Evolutionary conservation across 2,888 invertebrate species (phyloP).

Genomic region (Agrilus biguttatus): DNA sequence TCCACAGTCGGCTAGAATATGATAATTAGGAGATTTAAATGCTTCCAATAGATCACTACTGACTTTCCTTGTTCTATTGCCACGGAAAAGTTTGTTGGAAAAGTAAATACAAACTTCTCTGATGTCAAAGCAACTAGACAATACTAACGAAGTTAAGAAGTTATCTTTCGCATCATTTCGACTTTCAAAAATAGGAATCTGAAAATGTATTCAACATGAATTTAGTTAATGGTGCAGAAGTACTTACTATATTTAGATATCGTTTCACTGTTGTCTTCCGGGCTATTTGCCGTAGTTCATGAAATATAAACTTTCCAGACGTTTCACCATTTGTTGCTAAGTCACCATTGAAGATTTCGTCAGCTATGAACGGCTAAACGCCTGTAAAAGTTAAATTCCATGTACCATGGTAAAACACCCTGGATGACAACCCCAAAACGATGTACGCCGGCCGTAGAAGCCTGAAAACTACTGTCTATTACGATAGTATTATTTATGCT

Average conservation of each 20-base stretch:
- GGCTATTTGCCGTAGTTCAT: no score
- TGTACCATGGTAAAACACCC: no score
- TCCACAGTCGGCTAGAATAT: conserved; percentile 69
- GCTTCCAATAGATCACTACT: conserved; percentile 61
- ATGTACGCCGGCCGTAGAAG: no score
- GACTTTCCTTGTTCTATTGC: conserved; percentile 73
- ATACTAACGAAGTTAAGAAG: conserved; percentile 74
- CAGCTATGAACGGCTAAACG: no score
- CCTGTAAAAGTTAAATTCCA: no score
- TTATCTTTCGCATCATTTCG: conserved; percentile 91
- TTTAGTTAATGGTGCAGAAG: background rate
- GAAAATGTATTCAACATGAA: conserved; percentile 8
- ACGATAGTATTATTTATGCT: no score
- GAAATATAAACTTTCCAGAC: no score
- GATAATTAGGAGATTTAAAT: conserved; percentile 77
- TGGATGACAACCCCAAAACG: no score
- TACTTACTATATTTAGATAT: background rate
- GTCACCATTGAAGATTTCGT: no score
- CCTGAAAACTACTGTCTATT: no score
- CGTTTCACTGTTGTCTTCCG: no score
- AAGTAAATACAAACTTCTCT: conserved; percentile 92
- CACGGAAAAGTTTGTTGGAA: conserved; percentile 73
- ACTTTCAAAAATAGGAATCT: conserved; percentile 89
- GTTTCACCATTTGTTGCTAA: no score
- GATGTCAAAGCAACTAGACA: conserved; percentile 78